These are phyloP conservation scores for Malurus leucopterus DNA, from an alignment of 2,797 vertebrate genomes.

Conservation along the genomic window DNA sequence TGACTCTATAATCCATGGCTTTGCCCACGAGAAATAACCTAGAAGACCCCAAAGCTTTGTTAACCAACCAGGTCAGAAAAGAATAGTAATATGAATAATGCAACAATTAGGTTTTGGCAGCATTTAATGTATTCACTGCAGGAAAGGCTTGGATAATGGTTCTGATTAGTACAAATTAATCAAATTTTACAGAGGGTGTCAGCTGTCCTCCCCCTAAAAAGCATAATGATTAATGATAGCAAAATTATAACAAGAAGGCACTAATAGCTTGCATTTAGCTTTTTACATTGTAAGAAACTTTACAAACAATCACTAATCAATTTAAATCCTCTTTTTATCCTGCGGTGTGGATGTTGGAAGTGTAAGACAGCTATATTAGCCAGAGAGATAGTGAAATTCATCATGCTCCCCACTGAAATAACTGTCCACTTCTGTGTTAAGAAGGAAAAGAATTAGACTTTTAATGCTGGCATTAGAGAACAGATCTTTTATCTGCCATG, in stretches of 20 bases:
- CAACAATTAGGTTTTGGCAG: neutral
- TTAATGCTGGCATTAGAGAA: neutral
- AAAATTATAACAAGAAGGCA: constrained; percentile 10
- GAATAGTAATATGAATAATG: neutral
- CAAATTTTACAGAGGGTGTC: neutral
- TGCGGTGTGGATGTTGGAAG: neutral
- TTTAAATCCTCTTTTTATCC: constrained; percentile 5
- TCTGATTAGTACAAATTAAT: constrained; percentile 4
- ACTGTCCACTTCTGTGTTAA: neutral
- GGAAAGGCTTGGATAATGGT: neutral
- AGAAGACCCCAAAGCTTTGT: neutral
- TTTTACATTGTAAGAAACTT: constrained; percentile 9
- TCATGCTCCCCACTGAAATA: neutral
- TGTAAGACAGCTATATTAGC: neutral
- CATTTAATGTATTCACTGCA: neutral
- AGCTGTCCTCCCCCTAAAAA: constrained; percentile 21
- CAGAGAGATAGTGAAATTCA: neutral
- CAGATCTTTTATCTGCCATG: neutral
- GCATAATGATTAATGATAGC: neutral
- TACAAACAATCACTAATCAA: neutral
- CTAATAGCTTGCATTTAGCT: neutral
- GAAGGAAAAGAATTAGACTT: neutral
- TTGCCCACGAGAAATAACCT: neutral
- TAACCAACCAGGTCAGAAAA: neutral
- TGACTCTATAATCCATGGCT: neutral